Conservation (phyloP, 2,797 vertebrate genomes). For the Capromys pilorides region DNA sequence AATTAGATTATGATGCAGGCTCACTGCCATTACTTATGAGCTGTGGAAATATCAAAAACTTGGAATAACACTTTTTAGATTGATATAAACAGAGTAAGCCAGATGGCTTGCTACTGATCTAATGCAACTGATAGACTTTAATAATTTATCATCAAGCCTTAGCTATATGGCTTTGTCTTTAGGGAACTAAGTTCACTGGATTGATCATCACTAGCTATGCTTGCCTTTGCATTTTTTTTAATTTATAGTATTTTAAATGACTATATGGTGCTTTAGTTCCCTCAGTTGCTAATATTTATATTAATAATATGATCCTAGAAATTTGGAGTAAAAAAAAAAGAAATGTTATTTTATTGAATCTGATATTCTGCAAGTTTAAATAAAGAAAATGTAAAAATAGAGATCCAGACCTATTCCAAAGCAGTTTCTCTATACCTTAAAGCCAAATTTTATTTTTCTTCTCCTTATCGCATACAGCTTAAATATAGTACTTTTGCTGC, state of each 20-base stretch:
- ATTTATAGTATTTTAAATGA: conserved; percentile 51
- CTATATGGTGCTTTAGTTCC: conserved; percentile 8
- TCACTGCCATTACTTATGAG: conserved; percentile 57
- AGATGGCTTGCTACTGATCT: conserved; percentile 73
- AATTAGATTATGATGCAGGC: conserved; percentile 50
- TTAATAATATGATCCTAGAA: background rate
- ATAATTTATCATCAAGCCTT: conserved; percentile 66
- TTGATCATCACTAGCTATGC: conserved; percentile 33
- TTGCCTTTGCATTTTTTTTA: conserved; percentile 65
- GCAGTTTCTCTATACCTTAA: conserved; percentile 41
- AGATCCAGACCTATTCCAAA: conserved; percentile 25
- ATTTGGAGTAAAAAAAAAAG: conserved; percentile 52
- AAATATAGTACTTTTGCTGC: background rate
- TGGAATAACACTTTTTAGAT: conserved; percentile 61
- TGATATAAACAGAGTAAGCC: conserved; percentile 69
- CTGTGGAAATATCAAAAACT: conserved; percentile 75
- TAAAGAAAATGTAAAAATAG: conserved; percentile 54
- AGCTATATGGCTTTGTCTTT: conserved; percentile 66
- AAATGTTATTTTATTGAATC: conserved; percentile 10
- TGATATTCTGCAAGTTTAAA: conserved; percentile 60
- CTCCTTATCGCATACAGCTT: conserved; percentile 2
- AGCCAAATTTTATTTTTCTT: conserved; percentile 61
- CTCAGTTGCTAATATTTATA: conserved; percentile 22
- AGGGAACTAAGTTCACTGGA: conserved; percentile 51
- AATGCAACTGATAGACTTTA: conserved; percentile 33